These are phyloP conservation scores for Eonycteris spelaea DNA, from an alignment of 2,113 vertebrate genomes.

Conservation along the genomic window DNA sequence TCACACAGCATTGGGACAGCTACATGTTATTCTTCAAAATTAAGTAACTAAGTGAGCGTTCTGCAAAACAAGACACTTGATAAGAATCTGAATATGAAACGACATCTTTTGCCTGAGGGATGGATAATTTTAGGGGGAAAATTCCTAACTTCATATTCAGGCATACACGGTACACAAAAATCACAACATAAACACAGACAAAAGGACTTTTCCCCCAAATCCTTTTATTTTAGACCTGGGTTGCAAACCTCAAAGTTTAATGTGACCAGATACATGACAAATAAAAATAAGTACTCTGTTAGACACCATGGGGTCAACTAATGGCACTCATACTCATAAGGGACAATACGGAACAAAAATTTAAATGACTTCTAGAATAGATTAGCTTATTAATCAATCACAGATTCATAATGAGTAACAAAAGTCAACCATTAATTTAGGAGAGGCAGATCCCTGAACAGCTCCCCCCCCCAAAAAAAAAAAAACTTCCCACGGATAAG, in stretches of 20 bases:
- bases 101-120: neutral
- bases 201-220: neutral
- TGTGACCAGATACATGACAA: neutral
- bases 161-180: neutral
- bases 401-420: neutral
- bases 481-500: neutral
- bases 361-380: neutral
- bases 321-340: neutral
- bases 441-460: neutral
- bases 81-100: neutral
- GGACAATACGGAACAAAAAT: neutral
- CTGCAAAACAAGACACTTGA: neutral
- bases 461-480: neutral
- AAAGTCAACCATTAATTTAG: constrained; percentile 2
- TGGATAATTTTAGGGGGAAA: neutral
- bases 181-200: neutral
- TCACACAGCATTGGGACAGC: neutral
- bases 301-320: neutral
- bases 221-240: neutral
- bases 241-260: neutral
- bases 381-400: neutral
- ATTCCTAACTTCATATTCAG: neutral
- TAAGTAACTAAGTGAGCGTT: neutral
- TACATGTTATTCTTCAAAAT: neutral
- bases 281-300: neutral